A percentile compares a stretch with the other conserved stretches of the same genome.
Conservation (phyloP, 1,140 invertebrate genomes). For the Formica selysi region DNA sequence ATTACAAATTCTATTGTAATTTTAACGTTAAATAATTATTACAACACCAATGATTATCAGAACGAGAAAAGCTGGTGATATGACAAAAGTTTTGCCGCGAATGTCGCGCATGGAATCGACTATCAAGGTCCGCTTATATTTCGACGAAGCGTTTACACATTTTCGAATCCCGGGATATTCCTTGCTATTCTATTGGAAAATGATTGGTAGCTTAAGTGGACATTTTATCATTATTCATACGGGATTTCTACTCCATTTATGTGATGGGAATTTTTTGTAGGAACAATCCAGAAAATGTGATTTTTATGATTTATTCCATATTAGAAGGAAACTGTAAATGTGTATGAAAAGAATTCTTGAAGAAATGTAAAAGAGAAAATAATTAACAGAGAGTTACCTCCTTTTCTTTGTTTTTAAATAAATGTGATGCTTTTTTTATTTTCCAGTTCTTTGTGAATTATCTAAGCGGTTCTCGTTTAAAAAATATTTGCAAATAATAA, state of each 20-base stretch:
- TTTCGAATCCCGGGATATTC: constrained; percentile 68
- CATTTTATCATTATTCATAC: not conserved
- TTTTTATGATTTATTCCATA: constrained; percentile 17
- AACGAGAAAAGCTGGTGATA: not conserved
- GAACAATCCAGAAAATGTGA: not conserved
- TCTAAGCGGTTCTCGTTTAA: not conserved
- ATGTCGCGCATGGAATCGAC: constrained; percentile 28
- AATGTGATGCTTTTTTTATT: not conserved
- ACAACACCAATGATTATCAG: not conserved
- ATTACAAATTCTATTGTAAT: not conserved
- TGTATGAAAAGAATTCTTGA: not conserved
- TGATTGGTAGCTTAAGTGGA: not conserved
- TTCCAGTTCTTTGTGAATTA: too few species aligned
- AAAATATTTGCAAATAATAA: not conserved
- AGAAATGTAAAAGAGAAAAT: not conserved
- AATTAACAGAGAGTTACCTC: not conserved
- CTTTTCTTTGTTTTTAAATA: not conserved
- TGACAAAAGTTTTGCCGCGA: constrained; percentile 66
- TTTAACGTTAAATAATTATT: not conserved
- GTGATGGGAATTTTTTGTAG: not conserved
- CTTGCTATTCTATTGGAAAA: constrained; percentile 8
- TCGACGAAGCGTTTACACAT: constrained; percentile 69
- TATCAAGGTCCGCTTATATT: constrained; percentile 74
- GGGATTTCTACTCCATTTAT: not conserved
- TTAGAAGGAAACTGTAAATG: not conserved